Conservation (phyloP, 1,140 invertebrate species). For the Drosophila athabasca region DNA sequence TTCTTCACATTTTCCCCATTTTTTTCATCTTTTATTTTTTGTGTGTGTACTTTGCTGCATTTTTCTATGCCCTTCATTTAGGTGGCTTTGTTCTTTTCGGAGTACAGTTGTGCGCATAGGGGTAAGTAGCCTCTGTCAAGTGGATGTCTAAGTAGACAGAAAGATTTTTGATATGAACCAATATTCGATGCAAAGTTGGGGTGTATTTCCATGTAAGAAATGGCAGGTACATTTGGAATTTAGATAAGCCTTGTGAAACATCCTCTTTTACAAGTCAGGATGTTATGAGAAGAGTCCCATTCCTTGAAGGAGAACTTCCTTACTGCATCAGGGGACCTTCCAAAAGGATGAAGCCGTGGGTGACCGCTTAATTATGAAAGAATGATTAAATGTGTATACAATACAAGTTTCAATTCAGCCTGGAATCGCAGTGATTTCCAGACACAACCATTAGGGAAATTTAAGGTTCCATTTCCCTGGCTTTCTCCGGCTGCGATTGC, state of each 20-base stretch:
- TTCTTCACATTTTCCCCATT: slow-evolving; percentile 20
- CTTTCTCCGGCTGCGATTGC: slow-evolving; percentile 20
- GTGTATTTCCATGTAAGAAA: no score
- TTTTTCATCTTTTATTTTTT: slow-evolving; percentile 19
- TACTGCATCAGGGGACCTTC: no score
- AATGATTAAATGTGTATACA: no score
- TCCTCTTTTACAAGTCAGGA: no score
- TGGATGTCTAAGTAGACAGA: slow-evolving; percentile 29
- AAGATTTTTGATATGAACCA: slow-evolving; percentile 23
- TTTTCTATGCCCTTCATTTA: slow-evolving; percentile 78
- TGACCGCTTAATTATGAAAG: no score
- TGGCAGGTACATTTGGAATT: no score
- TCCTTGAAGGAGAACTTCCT: no score
- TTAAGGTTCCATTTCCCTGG: slow-evolving; percentile 17
- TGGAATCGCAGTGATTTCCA: not conserved
- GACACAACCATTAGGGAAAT: slow-evolving; percentile 6
- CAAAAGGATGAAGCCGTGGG: no score
- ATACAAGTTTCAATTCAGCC: no score
- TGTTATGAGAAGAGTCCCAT: no score
- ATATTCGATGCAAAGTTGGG: no score
- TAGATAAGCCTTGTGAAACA: no score
- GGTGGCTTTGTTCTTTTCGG: slow-evolving; percentile 72
- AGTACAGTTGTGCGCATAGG: slow-evolving; percentile 72
- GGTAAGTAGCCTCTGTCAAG: slow-evolving; percentile 55
- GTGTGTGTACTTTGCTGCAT: slow-evolving; percentile 51